Evolutionary conservation across 2,888 invertebrate genomes (phyloP), one percentile per base, ranked within the genome.

Genomic region (Chesias legatella): DNA sequence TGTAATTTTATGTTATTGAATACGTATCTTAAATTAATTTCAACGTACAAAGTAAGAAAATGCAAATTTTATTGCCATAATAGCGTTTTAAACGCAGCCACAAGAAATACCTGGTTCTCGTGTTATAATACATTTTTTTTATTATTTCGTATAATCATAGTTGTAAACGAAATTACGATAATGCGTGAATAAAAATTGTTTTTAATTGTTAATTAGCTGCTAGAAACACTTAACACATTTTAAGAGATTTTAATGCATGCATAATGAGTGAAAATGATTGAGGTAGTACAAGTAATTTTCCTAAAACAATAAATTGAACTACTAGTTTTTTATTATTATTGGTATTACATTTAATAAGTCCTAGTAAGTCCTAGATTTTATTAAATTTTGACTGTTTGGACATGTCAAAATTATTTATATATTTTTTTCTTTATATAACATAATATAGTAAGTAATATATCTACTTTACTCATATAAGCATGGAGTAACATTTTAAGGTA

Each of bases 31-130:
- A 41, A 37, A 45, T 45, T 51, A 47, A 47, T 56, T 51, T 46
- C 17, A 27, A 38, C 36, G 32, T 7, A 35, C 43, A 35, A 40
- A 48, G 43, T 51, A 49, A 44, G 40, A 49, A 48, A 53, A 58
- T 59, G 56, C 53, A 30, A 56, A 59, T 55, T 53, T 51, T 36
- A 52, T 48, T 24, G 38, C 45, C 21, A 11, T 49, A 43, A 56
- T 50, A 42, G 53, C 38, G 11, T 51, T 51, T 51, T 53, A 50
- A 54, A 44, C 46, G 39, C 32, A 39, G 34, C 20, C 38, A 13
- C 31, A 39, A 17, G 9, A 8, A 38, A 6, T 41, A 21, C 28
- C 32, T 20, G 28, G 22, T 41, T 40, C 40, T 34, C 37, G 33
- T 36, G 32, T 27, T 10, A 30, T 38, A 26, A 28, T 35, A 22